These are phyloP conservation scores for Drosophila pruinosa DNA, from an alignment of 1,140 invertebrate genomes.

Conservation along the genomic window DNA sequence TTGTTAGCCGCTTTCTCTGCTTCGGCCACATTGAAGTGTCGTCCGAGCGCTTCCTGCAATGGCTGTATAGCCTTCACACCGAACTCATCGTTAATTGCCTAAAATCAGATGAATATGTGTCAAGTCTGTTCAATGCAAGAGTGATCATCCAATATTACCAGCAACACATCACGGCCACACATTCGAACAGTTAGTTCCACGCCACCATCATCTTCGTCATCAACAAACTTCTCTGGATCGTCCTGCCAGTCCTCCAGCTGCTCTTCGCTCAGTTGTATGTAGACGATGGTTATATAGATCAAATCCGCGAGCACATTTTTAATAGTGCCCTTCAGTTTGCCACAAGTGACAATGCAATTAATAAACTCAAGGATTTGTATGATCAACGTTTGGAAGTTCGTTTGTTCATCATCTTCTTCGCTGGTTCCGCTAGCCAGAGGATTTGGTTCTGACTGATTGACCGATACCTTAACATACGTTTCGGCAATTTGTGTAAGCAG, in stretches of 20 bases:
- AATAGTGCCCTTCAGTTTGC: conserved; percentile 86
- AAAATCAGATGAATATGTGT: conserved; percentile 14
- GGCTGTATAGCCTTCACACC: conserved; percentile 85
- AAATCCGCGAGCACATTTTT: conserved; percentile 88
- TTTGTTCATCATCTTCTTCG: conserved; percentile 85
- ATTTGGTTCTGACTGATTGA: conserved; percentile 76
- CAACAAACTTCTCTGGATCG: conserved; percentile 90
- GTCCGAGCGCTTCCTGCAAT: conserved; percentile 86
- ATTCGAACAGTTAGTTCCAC: conserved; percentile 90
- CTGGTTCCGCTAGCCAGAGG: conserved; percentile 59
- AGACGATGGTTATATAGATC: conserved; percentile 89
- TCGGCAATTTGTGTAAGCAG: conserved; percentile 88
- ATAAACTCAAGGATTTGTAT: conserved; percentile 91
- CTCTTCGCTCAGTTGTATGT: conserved; percentile 89
- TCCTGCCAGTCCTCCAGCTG: conserved; percentile 88
- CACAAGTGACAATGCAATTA: conserved; percentile 86
- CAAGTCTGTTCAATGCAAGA: background rate
- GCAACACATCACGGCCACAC: conserved; percentile 88
- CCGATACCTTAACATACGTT: conserved; percentile 77
- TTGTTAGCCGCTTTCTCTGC: conserved; percentile 83
- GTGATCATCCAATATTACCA: conserved; percentile 53
- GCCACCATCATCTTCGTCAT: conserved; percentile 90
- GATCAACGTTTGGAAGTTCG: conserved; percentile 90
- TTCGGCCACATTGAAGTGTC: conserved; percentile 86
- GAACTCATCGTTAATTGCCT: conserved; percentile 87